Percentiles rank a stretch among this genome's conserved stretches.
phyloP scores from a whole-genome alignment of 2,888 invertebrate species.

The Drosophila quinaria region DNA sequence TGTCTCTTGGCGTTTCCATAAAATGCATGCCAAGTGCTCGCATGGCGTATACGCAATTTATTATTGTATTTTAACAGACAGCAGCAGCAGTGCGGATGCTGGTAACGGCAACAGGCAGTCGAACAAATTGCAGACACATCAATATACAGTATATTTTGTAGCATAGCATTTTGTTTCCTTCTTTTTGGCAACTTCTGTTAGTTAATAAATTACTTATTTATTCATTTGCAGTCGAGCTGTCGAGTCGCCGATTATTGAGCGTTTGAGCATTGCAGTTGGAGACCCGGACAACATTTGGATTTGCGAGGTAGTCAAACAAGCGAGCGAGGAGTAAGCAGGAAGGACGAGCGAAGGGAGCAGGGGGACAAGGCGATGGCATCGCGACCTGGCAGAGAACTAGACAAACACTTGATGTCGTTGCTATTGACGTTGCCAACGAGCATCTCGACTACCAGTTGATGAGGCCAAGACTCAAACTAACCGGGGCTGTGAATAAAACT shows the following conservation, averaged over 20 bases:
- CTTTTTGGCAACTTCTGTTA: conserved; percentile 13
- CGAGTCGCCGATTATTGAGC: conserved; percentile 35
- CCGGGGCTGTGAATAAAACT: conserved; percentile 18
- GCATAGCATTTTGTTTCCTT: conserved; percentile 1
- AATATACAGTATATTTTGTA: conserved; percentile 27
- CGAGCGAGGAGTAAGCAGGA: background rate
- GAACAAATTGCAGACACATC: conserved; percentile 30
- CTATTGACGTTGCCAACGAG: conserved; percentile 36
- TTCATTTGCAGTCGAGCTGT: conserved; percentile 58
- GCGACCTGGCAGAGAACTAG: conserved; percentile 23
- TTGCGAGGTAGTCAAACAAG: conserved; percentile 44
- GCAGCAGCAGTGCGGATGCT: background rate
- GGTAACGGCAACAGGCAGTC: conserved; percentile 24
- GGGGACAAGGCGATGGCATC: conserved; percentile 41
- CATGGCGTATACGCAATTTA: conserved; percentile 59
- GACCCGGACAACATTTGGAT: conserved; percentile 36
- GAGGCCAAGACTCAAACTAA: conserved; percentile 16
- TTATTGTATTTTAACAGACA: conserved; percentile 36
- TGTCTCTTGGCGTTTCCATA: conserved; percentile 45
- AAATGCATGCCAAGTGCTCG: conserved; percentile 62
- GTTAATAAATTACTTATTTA: conserved; percentile 68
- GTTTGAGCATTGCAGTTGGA: conserved; percentile 33
- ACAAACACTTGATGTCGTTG: conserved; percentile 52
- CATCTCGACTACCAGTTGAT: conserved; percentile 43
- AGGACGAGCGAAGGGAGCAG: background rate